phyloP scores from a whole-genome alignment of 2,113 vertebrate species.

The Blennius ocellaris region DNA sequence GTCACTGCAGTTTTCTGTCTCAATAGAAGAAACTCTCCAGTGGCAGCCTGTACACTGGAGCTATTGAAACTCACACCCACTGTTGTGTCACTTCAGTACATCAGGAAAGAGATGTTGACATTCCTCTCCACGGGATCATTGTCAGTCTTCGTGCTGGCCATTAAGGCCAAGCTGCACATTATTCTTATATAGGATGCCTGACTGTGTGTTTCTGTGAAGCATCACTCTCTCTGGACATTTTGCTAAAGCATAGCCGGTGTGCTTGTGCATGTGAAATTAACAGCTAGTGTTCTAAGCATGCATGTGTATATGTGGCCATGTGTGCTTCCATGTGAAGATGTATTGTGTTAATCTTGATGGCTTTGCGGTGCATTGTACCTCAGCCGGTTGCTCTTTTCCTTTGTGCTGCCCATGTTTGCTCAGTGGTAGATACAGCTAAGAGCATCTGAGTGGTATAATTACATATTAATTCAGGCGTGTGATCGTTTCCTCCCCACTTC shows the following conservation, averaged over 20 bases:
- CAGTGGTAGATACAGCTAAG: conserved; percentile 48
- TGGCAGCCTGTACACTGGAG: conserved; percentile 25
- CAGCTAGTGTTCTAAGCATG: conserved; percentile 1
- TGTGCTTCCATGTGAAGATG: not conserved
- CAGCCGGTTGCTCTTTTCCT: conserved; percentile 21
- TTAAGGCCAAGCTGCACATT: conserved; percentile 41
- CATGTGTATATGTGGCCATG: not conserved
- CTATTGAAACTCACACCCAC: conserved; percentile 48
- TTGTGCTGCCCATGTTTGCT: conserved; percentile 54
- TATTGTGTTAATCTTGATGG: conserved; percentile 29
- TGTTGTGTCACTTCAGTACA: conserved; percentile 57
- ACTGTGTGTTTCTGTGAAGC: conserved; percentile 5
- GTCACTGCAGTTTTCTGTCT: conserved; percentile 31
- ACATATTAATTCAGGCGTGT: conserved; percentile 90
- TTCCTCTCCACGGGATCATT: conserved; percentile 57
- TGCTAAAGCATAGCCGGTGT: no score
- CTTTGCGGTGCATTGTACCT: conserved; percentile 19
- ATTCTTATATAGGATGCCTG: not conserved
- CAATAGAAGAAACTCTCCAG: conserved; percentile 47
- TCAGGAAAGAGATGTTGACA: conserved; percentile 59
- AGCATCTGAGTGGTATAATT: conserved; percentile 83
- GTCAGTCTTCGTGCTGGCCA: conserved; percentile 54
- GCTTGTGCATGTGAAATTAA: not conserved
- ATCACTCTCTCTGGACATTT: conserved; percentile 19
- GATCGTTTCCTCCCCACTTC: conserved; percentile 90